A percentile compares a stretch with the other conserved stretches of the same genome.
These are phyloP conservation scores for Dipodomys merriami DNA, from an alignment of 2,113 vertebrate genomes.

Conservation along the genomic window DNA sequence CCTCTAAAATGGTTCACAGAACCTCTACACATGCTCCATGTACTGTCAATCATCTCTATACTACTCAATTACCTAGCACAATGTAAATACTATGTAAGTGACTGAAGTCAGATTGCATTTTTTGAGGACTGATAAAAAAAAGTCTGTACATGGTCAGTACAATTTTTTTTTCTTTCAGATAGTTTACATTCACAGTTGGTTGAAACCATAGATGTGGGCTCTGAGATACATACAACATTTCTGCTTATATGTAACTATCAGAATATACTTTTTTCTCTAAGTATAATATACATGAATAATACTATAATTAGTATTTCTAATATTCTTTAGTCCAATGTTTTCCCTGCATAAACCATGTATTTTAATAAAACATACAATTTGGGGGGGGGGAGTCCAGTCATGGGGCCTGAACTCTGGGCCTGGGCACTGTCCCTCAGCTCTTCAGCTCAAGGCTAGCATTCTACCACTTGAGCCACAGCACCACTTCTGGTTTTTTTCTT, in stretches of 20 bases:
- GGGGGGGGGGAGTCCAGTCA: no score
- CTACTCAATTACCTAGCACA: not conserved
- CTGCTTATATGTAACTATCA: not conserved
- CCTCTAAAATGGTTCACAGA: not conserved
- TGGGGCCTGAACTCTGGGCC: no score
- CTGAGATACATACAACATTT: not conserved
- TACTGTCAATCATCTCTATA: not conserved
- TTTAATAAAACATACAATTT: slow-evolving; percentile 19
- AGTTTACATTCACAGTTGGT: not conserved
- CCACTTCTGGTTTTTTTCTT: no score
- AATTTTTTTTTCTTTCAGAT: slow-evolving; percentile 2
- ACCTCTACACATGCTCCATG: not conserved
- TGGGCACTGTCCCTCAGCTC: no score
- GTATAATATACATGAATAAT: not conserved
- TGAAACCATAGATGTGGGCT: not conserved
- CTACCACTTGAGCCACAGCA: no score
- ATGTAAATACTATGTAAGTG: not conserved
- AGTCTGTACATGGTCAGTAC: not conserved
- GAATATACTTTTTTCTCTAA: slow-evolving; percentile 25
- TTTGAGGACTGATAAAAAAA: not conserved
- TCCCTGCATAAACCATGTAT: not conserved
- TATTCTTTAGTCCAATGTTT: not conserved
- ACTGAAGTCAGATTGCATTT: not conserved
- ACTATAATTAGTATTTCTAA: not conserved
- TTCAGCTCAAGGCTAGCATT: no score